Conservation (phyloP, 2,113 vertebrate genomes). For the Cettia cetti region DNA sequence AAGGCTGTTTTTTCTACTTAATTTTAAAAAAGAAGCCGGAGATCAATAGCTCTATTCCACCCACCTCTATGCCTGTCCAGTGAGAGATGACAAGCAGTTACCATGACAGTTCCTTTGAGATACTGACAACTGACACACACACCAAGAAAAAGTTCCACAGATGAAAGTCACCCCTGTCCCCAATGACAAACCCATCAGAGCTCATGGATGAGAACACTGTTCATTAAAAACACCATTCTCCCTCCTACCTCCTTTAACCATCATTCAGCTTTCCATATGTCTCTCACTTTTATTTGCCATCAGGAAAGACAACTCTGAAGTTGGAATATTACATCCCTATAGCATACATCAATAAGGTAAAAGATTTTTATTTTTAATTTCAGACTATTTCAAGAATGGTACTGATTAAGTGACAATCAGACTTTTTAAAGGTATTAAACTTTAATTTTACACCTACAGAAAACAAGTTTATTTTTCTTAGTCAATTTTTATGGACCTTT, state of each 20-base stretch:
- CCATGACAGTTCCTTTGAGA: background rate
- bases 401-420: background rate
- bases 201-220: background rate
- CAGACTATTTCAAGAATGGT: background rate
- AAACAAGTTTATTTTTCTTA: background rate
- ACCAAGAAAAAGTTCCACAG: background rate
- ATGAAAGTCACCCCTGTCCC: background rate
- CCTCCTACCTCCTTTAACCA: conserved; percentile 5
- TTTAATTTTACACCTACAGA: background rate
- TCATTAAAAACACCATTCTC: background rate
- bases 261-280: background rate
- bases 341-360: background rate
- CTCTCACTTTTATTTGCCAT: background rate
- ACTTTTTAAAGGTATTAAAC: background rate
- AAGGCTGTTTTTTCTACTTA: background rate
- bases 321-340: background rate
- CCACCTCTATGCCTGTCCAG: background rate
- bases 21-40: background rate
- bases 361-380: background rate
- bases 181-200: background rate
- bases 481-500: background rate
- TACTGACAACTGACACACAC: background rate
- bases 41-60: background rate
- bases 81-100: background rate
- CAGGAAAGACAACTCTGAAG: background rate